Evolutionary conservation across 2,113 vertebrate species (phyloP).

Genomic region (Myocastor coypus): DNA sequence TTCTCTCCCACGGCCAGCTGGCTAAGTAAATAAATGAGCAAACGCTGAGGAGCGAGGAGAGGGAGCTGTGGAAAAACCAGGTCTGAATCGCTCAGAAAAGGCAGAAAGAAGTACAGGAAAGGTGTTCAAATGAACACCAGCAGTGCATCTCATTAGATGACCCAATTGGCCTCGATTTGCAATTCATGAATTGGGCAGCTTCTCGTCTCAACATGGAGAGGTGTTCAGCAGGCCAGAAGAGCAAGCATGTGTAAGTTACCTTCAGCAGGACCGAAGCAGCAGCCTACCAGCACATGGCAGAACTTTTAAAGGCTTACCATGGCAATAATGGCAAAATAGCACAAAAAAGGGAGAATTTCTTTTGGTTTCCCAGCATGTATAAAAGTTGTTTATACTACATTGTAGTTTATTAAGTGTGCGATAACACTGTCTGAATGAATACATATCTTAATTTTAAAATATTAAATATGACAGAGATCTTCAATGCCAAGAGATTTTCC

Average conservation of each 20-base stretch:
- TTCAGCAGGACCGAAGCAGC: not conserved
- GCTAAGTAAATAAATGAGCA: conserved; percentile 48
- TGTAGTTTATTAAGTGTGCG: not conserved
- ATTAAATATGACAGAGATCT: not conserved
- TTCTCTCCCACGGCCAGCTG: conserved; percentile 89
- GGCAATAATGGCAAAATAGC: not conserved
- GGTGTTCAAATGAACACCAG: not conserved
- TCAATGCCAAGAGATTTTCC: not conserved
- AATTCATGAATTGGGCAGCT: not conserved
- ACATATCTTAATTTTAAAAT: not conserved
- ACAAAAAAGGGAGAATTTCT: not conserved
- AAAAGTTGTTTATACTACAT: not conserved
- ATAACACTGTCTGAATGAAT: not conserved
- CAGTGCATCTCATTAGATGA: not conserved
- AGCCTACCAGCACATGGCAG: not conserved
- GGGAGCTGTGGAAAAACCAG: not conserved
- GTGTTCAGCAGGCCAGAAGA: not conserved
- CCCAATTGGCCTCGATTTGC: not conserved
- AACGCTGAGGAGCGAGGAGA: not conserved
- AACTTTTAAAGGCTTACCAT: not conserved
- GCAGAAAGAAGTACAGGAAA: not conserved
- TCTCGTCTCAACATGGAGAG: not conserved
- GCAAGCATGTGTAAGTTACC: not conserved
- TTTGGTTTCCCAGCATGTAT: not conserved
- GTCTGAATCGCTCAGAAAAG: not conserved